Evolutionary conservation across 2,113 vertebrate species (phyloP), one percentile per base, ranked within the genome.

Genomic region (Megalops atlanticus): DNA sequence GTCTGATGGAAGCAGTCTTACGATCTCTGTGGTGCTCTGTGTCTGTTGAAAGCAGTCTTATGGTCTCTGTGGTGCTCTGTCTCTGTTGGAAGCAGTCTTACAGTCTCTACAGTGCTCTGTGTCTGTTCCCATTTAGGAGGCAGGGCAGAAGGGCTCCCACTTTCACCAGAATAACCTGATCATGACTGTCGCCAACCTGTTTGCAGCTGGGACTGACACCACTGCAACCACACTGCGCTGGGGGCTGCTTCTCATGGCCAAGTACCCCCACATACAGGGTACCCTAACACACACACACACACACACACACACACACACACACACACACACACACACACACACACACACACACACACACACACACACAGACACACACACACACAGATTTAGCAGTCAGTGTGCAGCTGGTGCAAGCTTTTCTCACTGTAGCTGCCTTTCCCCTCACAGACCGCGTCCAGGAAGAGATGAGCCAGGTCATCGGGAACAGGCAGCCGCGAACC

Each of bases 201-300:
- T 93, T 3, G 77, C 79, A 0, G 94, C 92, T 0, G 91, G 92
- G 3, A 92, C 92, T 0, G 84, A 90, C 76, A 91, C 88, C 0
- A 92, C 88, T 18, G 84, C 87, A n/a, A 90, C 87, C 1, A 41
- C 75, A 8, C 36, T 95, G 39, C 78, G 88, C 70, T 93, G 91
- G 86, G 84, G 78, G 21, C 77, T 95, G 24, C 49, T 93, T 83
- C 41, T 86, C 0, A 87, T 94, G 91, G 86, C 91, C 41, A 92
- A 90, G 81, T 81, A 91, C n/a, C 91, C 91, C 33, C 84, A 92
- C 2, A 85, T 94, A 76, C 93, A 94, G 80, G 90, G 93, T 94
- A 87, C 78, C 83, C 43, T 33, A 24, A 78, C 11, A 24, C 16
- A 24, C 14, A 41, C 10, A 75, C 2, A 2, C 52, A 8, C n/a